Base-by-base conservation (phyloP, 2,888 invertebrate genomes). In the Mythimna loreyi region DNA sequence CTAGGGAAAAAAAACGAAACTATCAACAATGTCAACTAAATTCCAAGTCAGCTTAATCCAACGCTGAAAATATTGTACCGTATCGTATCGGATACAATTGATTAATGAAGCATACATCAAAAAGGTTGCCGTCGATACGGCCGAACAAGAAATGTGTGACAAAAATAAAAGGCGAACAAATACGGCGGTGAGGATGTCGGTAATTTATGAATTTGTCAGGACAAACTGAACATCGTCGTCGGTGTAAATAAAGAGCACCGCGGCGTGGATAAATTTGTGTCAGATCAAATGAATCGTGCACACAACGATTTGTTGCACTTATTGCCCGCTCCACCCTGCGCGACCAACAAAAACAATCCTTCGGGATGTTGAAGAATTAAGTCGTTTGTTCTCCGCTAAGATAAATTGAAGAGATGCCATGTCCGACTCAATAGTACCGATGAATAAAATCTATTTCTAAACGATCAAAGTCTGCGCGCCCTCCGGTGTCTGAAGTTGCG, bases 121-220 rank as follows among this genome's bases (percentile, higher is more conserved):
- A 94, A 93, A 85, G 87, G 77, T 80, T 78, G 82, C 89, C 90
- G 91, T 92, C 92, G 94, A 93, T 93, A 90, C 92, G 92, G 88
- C 82, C 87, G 92, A 91, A 88, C 91, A 91, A 91, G 90, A 90
- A 90, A 89, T 88, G 89, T 86, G 89, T 88, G 89, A 91, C 90
- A 89, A 92, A 93, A 94, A 95, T 93, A 94, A 94, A 93, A 93
- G 89, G 86, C 86, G 84, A 86, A 88, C 89, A 88, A 91, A 91
- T 89, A 86, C 84, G 84, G 88, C 90, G 89, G 89, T 86, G 93
- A 95, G 95, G 95, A 95, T 95, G 95, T 95, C 90, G 94, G 94
- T 96, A 95, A 96, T 96, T 96, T 96, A 96, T 95, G 95, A 95
- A 95, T 95, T 95, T 95, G 95, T 94, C 93, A 93, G 92, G 95